phyloP scores from a whole-genome alignment of 2,113 vertebrate genomes.

The Sus scrofa region T2T-Sscrofa CM000820.6:125469001-125469500 shows the following conservation, averaged over 20 bases:
- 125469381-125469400: neutral
- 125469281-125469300: neutral
- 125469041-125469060: neutral
- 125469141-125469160: neutral
- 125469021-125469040: neutral
- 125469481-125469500: neutral
- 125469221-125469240: neutral
- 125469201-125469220: neutral
- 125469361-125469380: neutral
- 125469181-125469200: neutral
- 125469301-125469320: neutral
- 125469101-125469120: neutral
- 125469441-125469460: neutral
- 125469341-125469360: neutral
- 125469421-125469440: neutral
- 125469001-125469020: neutral
- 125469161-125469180: neutral
- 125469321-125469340: neutral
- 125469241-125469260: neutral
- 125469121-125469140: neutral
- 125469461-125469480: neutral
- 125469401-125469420: neutral
- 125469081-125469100: neutral
- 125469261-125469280: neutral
- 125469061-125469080: neutral